Conservation (phyloP, 2,888 invertebrate species). For the Heliconius charithonia region DNA sequence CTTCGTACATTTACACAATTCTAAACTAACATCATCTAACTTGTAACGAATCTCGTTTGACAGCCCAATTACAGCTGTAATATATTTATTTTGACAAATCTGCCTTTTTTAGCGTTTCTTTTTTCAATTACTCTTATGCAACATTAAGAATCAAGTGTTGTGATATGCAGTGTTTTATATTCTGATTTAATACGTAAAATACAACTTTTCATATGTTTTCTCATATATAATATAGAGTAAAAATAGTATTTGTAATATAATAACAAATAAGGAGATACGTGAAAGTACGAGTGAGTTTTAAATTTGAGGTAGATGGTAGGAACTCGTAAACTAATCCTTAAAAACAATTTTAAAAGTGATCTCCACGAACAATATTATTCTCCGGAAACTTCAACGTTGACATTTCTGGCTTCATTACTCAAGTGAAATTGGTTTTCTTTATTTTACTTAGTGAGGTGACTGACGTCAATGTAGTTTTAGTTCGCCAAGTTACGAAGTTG, state of each 20-base stretch:
- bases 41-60: slow-evolving; percentile 33
- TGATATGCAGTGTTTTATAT: neutral
- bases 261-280: neutral
- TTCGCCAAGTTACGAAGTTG: slow-evolving; percentile 37
- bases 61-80: neutral
- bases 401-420: slow-evolving; percentile 41
- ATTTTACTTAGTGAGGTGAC: slow-evolving; percentile 40
- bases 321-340: slow-evolving; percentile 5
- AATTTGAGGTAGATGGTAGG: neutral
- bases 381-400: slow-evolving; percentile 38
- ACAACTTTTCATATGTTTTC: neutral
- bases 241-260: neutral
- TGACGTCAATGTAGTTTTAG: slow-evolving; percentile 38
- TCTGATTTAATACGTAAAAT: neutral
- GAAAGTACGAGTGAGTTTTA: neutral
- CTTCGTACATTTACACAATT: slow-evolving; percentile 44
- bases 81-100: neutral
- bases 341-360: slow-evolving; percentile 27
- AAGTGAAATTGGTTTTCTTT: slow-evolving; percentile 43
- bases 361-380: slow-evolving; percentile 36
- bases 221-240: neutral
- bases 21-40: slow-evolving; percentile 49
- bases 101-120: neutral
- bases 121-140: neutral
- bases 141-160: neutral